Evolutionary conservation across 1,140 invertebrate species (phyloP), one percentile per base, ranked within the genome.

Genomic region (Diplogasteroides magnus): DNA sequence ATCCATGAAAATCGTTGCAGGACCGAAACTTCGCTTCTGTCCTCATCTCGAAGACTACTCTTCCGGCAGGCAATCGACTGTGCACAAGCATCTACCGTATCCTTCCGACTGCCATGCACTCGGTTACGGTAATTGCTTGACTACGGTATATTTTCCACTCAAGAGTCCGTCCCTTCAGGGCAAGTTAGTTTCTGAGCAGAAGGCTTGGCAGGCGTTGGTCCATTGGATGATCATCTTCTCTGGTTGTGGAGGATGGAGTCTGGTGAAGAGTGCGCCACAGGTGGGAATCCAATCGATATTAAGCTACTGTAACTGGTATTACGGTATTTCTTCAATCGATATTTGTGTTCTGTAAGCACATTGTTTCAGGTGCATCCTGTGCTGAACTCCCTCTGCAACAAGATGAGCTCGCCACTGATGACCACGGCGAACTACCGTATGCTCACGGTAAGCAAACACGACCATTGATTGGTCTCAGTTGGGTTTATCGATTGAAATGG

Each of bases 201-300:
- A 75, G 15, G 32, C 60, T 15, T 65, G 64, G 71, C 68, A 67
- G n/a, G 61, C 55, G 15, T 31, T 75, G 2, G 63, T 75, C 31
- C 66, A 73, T 66, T 70, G 70, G 31, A 25, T 75, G n/a, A 58
- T 70, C 29, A 57, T 67, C 0, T 75, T 74, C 37, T 68, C 66
- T n/a, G 62, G 72, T 15, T 31, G 68, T 32, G 64, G 71, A 6
- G 63, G 59, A 11, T 75, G 74, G 74, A n/a, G 37, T 19, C 48
- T 74, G 1, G 62, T 75, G 25, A 66, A 64, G 23, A 37, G 29
- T 19, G 57, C 64, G 15, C 58, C 67, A 15, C 63, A 70, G 61
- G 67, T 48, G 28, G 11, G 23, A n/a, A n/a, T n/a, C n/a, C n/a
- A n/a, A n/a, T n/a, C n/a, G n/a, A n/a, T n/a, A n/a, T n/a, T n/a